A percentile compares a stretch with the other conserved stretches of the same genome.
These are phyloP conservation scores for Halichondria panicea DNA, from an alignment of 37 sponge, comb jelly and placozoan genomes.

Conservation along the genomic window DNA sequence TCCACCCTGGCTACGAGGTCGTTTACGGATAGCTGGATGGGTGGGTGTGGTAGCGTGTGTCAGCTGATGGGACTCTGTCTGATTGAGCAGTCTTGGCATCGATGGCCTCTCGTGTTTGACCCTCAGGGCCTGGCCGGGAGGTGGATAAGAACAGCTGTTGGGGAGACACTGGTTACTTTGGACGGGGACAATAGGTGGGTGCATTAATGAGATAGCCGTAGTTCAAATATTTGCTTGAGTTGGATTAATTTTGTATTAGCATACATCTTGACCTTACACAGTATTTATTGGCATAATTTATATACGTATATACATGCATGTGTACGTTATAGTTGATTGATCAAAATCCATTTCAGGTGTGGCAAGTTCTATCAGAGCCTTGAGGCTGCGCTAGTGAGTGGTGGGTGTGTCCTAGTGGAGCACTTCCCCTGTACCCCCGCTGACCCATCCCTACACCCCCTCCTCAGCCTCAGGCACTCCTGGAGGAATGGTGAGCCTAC, in stretches of 20 bases:
- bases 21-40: slow-evolving; percentile 13
- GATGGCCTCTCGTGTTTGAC: slow-evolving; percentile 53
- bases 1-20: too few relatives aligned
- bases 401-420: slow-evolving; percentile 26
- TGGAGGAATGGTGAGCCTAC: slow-evolving; percentile 28
- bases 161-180: slow-evolving; percentile 19
- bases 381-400: slow-evolving; percentile 51
- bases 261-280: neutral
- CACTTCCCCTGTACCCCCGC: slow-evolving; percentile 13
- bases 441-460: slow-evolving; percentile 51
- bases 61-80: slow-evolving; percentile 1
- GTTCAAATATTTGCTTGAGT: too few relatives aligned
- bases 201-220: too few relatives aligned
- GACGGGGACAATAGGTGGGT: slow-evolving; percentile 48
- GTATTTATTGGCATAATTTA: neutral
- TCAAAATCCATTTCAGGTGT: slow-evolving; percentile 11
- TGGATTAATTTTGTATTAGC: too few relatives aligned
- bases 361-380: slow-evolving; percentile 14
- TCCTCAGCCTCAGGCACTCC: slow-evolving; percentile 30
- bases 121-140: slow-evolving; percentile 19
- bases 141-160: slow-evolving; percentile 11
- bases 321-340: too few relatives aligned
- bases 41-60: neutral
- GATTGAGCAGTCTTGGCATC: slow-evolving; percentile 27
- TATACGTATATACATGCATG: neutral